A percentile compares a stretch with the other conserved stretches of the same genome.
Evolutionary conservation across 2,797 vertebrate species (phyloP).

Genomic region (Myotis planiceps): DNA sequence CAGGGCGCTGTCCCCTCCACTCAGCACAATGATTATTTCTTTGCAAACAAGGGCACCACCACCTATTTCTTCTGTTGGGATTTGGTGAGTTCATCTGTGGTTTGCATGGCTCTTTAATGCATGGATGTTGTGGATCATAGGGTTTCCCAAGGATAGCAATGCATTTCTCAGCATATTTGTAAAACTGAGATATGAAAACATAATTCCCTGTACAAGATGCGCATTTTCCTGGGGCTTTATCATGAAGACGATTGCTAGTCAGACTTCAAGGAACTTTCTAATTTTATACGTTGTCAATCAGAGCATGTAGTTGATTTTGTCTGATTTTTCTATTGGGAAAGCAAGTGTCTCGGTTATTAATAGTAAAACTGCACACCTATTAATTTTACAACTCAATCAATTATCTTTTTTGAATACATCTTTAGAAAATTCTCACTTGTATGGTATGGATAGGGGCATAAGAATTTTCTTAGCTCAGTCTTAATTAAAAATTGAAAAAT

Average conservation of each 20-base stretch:
- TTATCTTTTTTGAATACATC: background rate
- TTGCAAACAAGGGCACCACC: background rate
- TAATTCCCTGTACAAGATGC: background rate
- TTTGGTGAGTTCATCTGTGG: background rate
- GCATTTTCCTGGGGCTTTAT: background rate
- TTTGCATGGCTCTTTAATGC: background rate
- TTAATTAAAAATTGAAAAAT: background rate
- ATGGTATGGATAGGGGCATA: background rate
- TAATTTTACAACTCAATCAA: background rate
- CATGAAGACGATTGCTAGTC: background rate
- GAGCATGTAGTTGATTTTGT: background rate
- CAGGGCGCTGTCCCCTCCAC: background rate
- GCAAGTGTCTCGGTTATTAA: background rate
- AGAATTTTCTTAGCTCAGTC: background rate
- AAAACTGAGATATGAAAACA: background rate
- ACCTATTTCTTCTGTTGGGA: background rate
- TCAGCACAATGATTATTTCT: background rate
- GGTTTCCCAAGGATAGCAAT: background rate
- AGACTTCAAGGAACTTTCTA: background rate
- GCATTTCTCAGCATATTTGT: background rate
- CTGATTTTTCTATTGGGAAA: background rate
- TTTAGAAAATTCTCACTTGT: background rate
- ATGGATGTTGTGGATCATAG: background rate
- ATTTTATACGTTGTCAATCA: background rate
- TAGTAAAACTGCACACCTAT: background rate